Evolutionary conservation across 2,113 vertebrate genomes (phyloP), one percentile per base, ranked within the genome.

Genomic region (Colinus virginianus): DNA sequence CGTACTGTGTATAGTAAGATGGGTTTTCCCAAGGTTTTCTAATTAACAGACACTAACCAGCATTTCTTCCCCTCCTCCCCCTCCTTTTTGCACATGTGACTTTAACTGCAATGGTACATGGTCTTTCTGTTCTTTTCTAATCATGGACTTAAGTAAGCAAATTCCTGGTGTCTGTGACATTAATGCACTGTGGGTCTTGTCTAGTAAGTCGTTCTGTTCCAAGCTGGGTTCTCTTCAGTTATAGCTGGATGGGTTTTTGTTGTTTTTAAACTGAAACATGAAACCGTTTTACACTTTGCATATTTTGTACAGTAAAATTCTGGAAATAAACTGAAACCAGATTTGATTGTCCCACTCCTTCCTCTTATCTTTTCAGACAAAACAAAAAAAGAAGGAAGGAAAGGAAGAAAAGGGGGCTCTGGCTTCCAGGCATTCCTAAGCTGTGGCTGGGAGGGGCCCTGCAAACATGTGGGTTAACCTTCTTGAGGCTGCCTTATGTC

Each of bases 271-370:
- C 94, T 90, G 84, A 96, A 94, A 92, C 90, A 75, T 95, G 79
- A 97, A 94, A 95, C 94, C 3, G 67, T 97, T 97, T 97, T 96
- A 96, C 90, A 94, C 84, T 90, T 96, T 92, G 93, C 90, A 88
- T 97, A 96, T 97, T 98, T 97, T 97, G 96, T 97, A 96, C 96
- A 96, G 88, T 96, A 97, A 97, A 96, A 84, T 88, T 96, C 95
- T 96, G 95, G 95, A 97, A 98, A 98, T 97, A 97, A 97, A 97
- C 74, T 67, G 90, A 97, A 96, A 96, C 85, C 75, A 87, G 85
- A 85, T 96, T 90, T 2, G 16, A 69, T 91, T 90, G 87, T 90
- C 42, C 71, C 32, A 20, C 40, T 93, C 48, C 45, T 94, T 92
- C 80, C 75, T 84, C 79, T 82, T 91, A 38, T 51, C 43, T 75